Evolutionary conservation across 2,888 invertebrate species (phyloP).

Genomic region (Timema cristinae): DNA sequence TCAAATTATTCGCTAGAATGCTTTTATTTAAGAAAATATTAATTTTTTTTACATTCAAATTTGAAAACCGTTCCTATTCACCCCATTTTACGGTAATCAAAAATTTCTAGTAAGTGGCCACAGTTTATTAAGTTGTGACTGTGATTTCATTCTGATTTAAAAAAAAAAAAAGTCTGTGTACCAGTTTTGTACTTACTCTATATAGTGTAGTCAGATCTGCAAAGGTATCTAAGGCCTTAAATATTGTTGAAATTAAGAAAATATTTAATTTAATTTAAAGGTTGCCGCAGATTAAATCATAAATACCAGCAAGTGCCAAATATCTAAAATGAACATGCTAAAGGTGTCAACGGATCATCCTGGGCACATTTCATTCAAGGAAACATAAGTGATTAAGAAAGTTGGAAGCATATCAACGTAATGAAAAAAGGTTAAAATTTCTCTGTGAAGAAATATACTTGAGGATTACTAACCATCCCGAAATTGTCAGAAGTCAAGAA

Average conservation of each 20-base stretch:
- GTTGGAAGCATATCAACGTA: not conserved
- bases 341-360: not conserved
- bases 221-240: not conserved
- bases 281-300: not conserved
- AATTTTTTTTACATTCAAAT: no score
- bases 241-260: not conserved
- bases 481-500: not conserved
- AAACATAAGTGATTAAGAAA: not conserved
- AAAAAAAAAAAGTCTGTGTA: not conserved
- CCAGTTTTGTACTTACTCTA: not conserved
- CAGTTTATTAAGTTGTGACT: not conserved
- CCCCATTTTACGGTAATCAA: no score
- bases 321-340: conserved; percentile 9
- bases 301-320: not conserved
- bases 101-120: conserved; percentile 5
- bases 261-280: conserved; percentile 13
- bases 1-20: no score
- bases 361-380: conserved; percentile 5
- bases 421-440: conserved; percentile 2
- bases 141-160: not conserved
- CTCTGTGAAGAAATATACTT: not conserved
- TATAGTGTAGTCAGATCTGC: not conserved
- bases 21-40: no score
- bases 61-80: no score
- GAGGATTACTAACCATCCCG: not conserved